Conservation (phyloP, 2,888 invertebrate species). For the Dolomedes plantarius region DNA sequence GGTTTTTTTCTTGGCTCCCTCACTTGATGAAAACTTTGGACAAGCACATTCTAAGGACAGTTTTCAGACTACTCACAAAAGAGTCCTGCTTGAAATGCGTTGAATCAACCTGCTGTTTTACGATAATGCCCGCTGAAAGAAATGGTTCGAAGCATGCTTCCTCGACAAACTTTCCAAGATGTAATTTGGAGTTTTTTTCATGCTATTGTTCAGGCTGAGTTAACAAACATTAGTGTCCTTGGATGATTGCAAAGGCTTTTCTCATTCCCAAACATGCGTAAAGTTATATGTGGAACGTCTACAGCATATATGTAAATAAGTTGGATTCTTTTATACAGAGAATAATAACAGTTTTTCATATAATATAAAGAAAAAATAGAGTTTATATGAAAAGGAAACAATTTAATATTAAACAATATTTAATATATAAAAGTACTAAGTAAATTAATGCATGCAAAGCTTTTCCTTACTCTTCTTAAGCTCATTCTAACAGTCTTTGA, state of each 20-base stretch:
- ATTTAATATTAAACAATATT: too few species aligned
- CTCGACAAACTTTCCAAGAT: not conserved
- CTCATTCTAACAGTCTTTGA: too few species aligned
- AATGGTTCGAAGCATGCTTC: slow-evolving; percentile 23
- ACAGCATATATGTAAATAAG: too few species aligned
- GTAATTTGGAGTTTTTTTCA: slow-evolving; percentile 23
- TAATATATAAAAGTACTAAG: too few species aligned
- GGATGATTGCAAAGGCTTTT: not conserved
- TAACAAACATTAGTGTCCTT: not conserved
- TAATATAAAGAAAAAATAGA: too few species aligned
- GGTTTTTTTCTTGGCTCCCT: not conserved
- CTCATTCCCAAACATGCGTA: not conserved
- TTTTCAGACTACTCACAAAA: slow-evolving; percentile 22
- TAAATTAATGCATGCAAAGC: too few species aligned
- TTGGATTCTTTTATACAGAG: too few species aligned
- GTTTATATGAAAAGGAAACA: too few species aligned
- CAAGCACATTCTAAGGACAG: slow-evolving; percentile 26
- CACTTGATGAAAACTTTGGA: slow-evolving; percentile 19
- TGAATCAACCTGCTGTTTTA: slow-evolving; percentile 38
- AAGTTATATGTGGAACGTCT: too few species aligned
- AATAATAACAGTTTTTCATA: too few species aligned
- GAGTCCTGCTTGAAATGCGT: slow-evolving; percentile 43
- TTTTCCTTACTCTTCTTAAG: too few species aligned
- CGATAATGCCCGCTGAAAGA: slow-evolving; percentile 51
- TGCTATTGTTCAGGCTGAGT: slow-evolving; percentile 34